These are phyloP conservation scores for Catharus minimus DNA, from an alignment of 2,113 vertebrate genomes.

Conservation along the genomic window DNA sequence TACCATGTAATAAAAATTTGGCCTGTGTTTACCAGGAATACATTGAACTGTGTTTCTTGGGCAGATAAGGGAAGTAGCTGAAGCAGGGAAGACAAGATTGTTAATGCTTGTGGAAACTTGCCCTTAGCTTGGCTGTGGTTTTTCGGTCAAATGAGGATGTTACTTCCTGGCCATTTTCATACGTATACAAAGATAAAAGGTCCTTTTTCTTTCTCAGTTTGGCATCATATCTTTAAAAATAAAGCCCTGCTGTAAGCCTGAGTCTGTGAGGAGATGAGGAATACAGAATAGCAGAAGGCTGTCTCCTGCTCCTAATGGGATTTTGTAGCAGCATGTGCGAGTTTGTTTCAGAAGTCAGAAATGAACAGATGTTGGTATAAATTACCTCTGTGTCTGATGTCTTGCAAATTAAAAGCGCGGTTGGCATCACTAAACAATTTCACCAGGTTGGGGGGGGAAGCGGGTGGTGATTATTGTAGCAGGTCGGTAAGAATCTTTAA, in stretches of 20 bases:
- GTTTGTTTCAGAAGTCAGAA: conserved; percentile 89
- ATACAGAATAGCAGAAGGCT: conserved; percentile 79
- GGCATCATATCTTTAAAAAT: conserved; percentile 63
- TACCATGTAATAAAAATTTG: neutral
- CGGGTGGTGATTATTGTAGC: conserved; percentile 76
- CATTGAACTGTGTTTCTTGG: neutral
- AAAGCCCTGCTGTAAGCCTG: conserved; percentile 37
- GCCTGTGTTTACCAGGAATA: neutral
- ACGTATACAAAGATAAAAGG: conserved; percentile 4
- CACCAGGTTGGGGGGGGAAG: conserved; percentile 67
- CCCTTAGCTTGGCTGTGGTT: conserved; percentile 1
- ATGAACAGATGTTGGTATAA: conserved; percentile 97
- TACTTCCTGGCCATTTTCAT: conserved; percentile 19
- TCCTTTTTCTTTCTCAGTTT: conserved; percentile 33
- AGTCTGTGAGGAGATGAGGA: conserved; percentile 52
- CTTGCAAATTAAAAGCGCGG: conserved; percentile 92
- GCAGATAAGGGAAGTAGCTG: neutral
- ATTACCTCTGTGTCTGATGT: conserved; percentile 90
- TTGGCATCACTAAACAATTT: conserved; percentile 89
- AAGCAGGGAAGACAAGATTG: neutral
- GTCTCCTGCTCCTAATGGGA: conserved; percentile 80
- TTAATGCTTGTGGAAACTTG: conserved; percentile 23
- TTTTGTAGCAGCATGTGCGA: conserved; percentile 84
- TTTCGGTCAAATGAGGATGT: neutral
- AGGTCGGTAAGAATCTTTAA: conserved; percentile 75